These are phyloP conservation scores for Ambastaia sidthimunki DNA, from an alignment of 2,797 vertebrate species.

Conservation along the genomic window DNA sequence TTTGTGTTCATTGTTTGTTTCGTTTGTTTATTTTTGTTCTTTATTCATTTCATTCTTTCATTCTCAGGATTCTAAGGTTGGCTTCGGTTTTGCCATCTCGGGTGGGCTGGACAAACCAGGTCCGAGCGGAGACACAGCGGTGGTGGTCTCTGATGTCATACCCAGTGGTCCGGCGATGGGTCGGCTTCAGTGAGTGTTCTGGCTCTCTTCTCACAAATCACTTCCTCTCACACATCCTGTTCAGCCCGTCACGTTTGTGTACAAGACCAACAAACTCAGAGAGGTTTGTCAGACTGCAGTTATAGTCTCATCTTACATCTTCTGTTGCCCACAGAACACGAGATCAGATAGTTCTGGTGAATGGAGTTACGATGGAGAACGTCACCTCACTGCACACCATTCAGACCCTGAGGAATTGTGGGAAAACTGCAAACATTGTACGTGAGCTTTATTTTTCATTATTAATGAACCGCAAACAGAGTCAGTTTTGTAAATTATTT, in stretches of 20 bases:
- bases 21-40: too few species aligned
- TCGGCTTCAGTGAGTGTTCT: constrained; percentile 85
- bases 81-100: constrained; percentile 94
- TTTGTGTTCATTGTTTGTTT: too few species aligned
- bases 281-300: constrained; percentile 11
- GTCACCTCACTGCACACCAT: constrained; percentile 86
- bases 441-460: constrained; percentile 62
- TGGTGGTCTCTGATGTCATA: constrained; percentile 91
- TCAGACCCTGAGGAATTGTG: constrained; percentile 87
- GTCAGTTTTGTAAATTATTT: not conserved
- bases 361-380: constrained; percentile 90
- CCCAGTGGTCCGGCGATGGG: constrained; percentile 88
- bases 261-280: constrained; percentile 24
- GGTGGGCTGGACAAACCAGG: constrained; percentile 86
- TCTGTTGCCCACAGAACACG: constrained; percentile 76
- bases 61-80: constrained; percentile 85
- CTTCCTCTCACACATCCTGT: constrained; percentile 42
- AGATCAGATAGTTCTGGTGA: constrained; percentile 96
- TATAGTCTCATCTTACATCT: constrained; percentile 35
- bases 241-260: constrained; percentile 54
- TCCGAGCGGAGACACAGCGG: constrained; percentile 75
- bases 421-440: constrained; percentile 87
- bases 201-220: not conserved
- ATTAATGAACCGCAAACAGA: not conserved
- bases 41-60: not conserved